Percentiles rank a stretch among this genome's conserved stretches.
phyloP scores from a whole-genome alignment of 2,888 invertebrate genomes.

The Laspeyria flexula region DNA sequence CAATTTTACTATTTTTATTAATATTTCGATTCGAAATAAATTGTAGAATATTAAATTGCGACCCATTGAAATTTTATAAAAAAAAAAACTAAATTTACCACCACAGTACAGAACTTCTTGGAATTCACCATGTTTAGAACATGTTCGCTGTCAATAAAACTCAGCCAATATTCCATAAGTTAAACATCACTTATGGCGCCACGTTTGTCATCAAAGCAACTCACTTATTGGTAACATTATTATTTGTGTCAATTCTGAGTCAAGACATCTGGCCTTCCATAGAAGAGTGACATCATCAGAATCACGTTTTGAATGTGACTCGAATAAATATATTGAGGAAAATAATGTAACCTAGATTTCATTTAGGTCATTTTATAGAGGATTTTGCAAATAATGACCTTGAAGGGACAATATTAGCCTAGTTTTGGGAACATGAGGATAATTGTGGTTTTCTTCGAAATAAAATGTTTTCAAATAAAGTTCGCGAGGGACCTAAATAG shows the following conservation, averaged over 20 bases:
- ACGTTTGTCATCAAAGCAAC: slow-evolving; percentile 32
- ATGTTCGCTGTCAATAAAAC: not conserved
- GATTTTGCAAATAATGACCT: slow-evolving; percentile 3
- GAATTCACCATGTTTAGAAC: not conserved
- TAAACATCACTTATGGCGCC: slow-evolving; percentile 23
- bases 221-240: slow-evolving; percentile 48
- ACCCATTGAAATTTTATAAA: no score
- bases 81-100: no score
- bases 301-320: slow-evolving; percentile 28
- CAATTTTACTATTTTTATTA: no score
- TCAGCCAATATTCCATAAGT: not conserved
- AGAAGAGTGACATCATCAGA: slow-evolving; percentile 58
- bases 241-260: slow-evolving; percentile 52
- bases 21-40: no score
- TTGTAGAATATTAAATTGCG: no score
- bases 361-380: slow-evolving; percentile 47
- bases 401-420: not conserved
- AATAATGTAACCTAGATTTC: slow-evolving; percentile 42
- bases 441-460: no score
- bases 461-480: no score
- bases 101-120: no score
- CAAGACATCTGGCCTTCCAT: slow-evolving; percentile 62
- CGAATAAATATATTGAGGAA: slow-evolving; percentile 39
- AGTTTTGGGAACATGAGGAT: no score
- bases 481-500: no score